phyloP scores from a whole-genome alignment of 2,113 vertebrate species.

The Sinocyclocheilus anophthalmus region DNA sequence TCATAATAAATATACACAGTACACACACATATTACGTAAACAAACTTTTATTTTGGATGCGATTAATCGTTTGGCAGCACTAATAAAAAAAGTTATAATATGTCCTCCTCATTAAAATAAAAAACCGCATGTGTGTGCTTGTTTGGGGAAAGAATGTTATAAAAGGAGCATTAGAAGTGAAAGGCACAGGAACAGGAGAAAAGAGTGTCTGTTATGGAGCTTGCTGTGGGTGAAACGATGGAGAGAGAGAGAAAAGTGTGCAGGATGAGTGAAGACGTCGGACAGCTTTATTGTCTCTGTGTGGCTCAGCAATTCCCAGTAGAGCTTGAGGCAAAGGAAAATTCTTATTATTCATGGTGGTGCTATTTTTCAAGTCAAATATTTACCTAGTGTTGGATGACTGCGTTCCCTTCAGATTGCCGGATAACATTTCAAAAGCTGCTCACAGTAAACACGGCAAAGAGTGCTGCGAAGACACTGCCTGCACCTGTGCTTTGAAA shows the following conservation, averaged over 20 bases:
- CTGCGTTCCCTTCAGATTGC: slow-evolving; percentile 13
- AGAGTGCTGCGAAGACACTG: background rate
- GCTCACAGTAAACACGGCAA: slow-evolving; percentile 36
- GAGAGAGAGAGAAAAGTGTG: background rate
- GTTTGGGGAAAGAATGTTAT: background rate
- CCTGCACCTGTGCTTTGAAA: slow-evolving; percentile 43
- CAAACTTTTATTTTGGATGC: no score
- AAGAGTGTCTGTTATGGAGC: background rate
- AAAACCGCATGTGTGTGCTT: background rate
- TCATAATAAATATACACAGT: no score
- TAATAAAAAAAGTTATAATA: no score
- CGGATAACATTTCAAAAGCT: slow-evolving; percentile 28
- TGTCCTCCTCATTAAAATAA: no score
- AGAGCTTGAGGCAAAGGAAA: slow-evolving; percentile 27
- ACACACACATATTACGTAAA: no score
- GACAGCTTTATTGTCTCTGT: slow-evolving; percentile 25
- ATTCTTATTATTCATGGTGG: background rate
- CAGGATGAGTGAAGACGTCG: slow-evolving; percentile 24
- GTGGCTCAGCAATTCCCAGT: slow-evolving; percentile 1
- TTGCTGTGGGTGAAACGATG: background rate
- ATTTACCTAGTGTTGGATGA: slow-evolving; percentile 32
- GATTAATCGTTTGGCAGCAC: no score
- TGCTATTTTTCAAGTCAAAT: slow-evolving; percentile 39
- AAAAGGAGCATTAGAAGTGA: background rate
- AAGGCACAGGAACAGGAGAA: background rate